Conservation (phyloP, 2,113 vertebrate genomes). For the Anguilla rostrata region DNA sequence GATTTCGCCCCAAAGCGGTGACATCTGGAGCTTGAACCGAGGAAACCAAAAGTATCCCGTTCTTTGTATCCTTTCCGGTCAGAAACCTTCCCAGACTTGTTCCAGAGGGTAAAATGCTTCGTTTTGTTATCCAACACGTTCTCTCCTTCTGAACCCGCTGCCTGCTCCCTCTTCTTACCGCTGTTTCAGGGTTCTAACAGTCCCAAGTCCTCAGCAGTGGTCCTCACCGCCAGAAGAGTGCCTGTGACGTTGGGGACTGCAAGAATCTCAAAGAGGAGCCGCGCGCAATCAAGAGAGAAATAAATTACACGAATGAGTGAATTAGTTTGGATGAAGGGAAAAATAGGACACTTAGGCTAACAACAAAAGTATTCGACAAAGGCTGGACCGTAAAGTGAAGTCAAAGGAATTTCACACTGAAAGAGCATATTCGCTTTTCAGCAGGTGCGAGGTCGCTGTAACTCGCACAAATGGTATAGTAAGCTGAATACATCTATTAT, state of each 20-base stretch:
- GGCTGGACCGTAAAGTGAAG: neutral
- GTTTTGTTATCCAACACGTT: neutral
- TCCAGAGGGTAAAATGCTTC: constrained; percentile 1
- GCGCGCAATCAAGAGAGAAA: constrained; percentile 4
- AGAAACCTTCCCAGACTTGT: neutral
- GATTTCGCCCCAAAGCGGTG: constrained; percentile 52
- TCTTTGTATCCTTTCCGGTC: constrained; percentile 55
- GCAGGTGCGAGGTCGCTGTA: too few species aligned
- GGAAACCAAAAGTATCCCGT: constrained; percentile 34
- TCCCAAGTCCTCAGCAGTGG: neutral
- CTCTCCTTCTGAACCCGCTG: neutral
- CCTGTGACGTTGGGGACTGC: constrained; percentile 23
- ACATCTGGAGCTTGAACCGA: constrained; percentile 58
- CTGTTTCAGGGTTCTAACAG: neutral
- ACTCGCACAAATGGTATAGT: too few species aligned
- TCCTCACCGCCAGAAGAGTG: neutral
- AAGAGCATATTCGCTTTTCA: neutral
- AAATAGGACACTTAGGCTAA: constrained; percentile 3
- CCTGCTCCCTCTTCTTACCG: neutral
- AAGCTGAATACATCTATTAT: too few species aligned
- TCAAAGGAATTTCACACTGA: neutral
- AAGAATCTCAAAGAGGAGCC: constrained; percentile 10
- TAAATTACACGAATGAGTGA: neutral
- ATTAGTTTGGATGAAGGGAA: neutral
- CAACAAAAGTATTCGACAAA: neutral